A percentile compares a stretch with the other conserved stretches of the same genome.
Evolutionary conservation across 2,113 vertebrate genomes (phyloP).

Genomic region (Xenopus borealis): DNA sequence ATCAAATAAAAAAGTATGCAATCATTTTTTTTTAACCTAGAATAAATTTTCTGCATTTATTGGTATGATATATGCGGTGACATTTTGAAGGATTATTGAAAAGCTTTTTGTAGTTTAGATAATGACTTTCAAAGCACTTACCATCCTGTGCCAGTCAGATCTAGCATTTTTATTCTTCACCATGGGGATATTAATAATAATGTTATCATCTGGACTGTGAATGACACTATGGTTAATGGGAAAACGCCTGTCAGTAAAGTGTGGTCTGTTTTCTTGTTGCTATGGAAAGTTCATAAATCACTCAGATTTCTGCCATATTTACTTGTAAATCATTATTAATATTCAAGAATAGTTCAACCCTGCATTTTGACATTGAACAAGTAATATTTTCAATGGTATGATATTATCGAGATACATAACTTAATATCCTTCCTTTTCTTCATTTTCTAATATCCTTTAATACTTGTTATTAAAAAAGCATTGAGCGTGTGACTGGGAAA

Average conservation of each 20-base stretch:
- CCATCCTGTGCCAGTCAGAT: slow-evolving; percentile 61
- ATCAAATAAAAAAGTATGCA: slow-evolving; percentile 55
- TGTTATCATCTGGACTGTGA: slow-evolving; percentile 47
- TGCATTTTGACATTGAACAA: slow-evolving; percentile 43
- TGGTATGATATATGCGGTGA: slow-evolving; percentile 57
- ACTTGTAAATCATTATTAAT: slow-evolving; percentile 46
- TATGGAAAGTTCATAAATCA: slow-evolving; percentile 47
- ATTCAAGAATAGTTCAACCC: slow-evolving; percentile 30
- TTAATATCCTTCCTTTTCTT: not conserved
- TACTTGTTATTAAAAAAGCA: not conserved
- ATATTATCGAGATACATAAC: not conserved
- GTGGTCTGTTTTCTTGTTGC: slow-evolving; percentile 40
- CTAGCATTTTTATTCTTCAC: slow-evolving; percentile 57
- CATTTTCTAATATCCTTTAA: not conserved
- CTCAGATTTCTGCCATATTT: slow-evolving; percentile 35
- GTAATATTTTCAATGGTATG: slow-evolving; percentile 4
- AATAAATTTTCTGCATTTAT: slow-evolving; percentile 64
- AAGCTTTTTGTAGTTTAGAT: slow-evolving; percentile 65
- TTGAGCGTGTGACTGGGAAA: too few species aligned
- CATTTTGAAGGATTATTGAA: slow-evolving; percentile 67
- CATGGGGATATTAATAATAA: slow-evolving; percentile 55
- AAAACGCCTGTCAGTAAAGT: slow-evolving; percentile 42
- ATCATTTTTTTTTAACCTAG: slow-evolving; percentile 52
- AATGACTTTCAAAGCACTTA: slow-evolving; percentile 65
- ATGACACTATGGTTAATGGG: slow-evolving; percentile 45